Percentiles rank a stretch among this genome's conserved stretches.
Evolutionary conservation across 2,888 invertebrate genomes (phyloP).

Genomic region (Cryptus viduatorius): DNA sequence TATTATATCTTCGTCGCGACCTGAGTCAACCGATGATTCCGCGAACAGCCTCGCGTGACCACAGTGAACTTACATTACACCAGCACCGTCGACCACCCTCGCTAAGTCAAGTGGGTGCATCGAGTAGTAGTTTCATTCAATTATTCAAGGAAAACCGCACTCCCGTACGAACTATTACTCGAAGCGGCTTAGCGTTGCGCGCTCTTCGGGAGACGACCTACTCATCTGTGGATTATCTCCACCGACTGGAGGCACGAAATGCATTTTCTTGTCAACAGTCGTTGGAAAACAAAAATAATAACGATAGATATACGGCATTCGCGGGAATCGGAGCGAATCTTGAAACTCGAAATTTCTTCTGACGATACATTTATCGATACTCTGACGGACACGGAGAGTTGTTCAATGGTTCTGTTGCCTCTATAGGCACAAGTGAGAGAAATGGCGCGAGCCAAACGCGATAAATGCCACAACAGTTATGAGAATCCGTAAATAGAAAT

Average conservation of each 20-base stretch:
- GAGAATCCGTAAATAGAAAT: conserved; percentile 60
- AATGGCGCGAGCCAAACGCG: conserved; percentile 31
- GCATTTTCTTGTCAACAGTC: not conserved
- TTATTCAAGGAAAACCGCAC: conserved; percentile 46
- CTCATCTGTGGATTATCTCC: not conserved
- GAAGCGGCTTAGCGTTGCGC: not conserved
- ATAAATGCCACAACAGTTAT: conserved; percentile 47
- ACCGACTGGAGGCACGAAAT: not conserved
- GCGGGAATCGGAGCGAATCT: conserved; percentile 6
- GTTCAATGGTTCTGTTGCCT: conserved; percentile 4
- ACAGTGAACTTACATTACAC: conserved; percentile 19
- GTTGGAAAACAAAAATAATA: not conserved
- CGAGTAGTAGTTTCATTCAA: conserved; percentile 17
- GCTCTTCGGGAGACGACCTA: not conserved
- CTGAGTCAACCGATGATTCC: conserved; percentile 57
- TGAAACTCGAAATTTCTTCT: conserved; percentile 33
- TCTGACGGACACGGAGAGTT: conserved; percentile 34
- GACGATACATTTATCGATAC: conserved; percentile 53
- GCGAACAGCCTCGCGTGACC: conserved; percentile 40
- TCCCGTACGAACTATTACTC: not conserved
- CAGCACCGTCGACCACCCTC: conserved; percentile 22
- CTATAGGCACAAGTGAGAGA: not conserved
- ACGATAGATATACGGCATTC: not conserved
- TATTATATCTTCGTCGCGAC: conserved; percentile 29
- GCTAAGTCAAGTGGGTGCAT: not conserved